These are phyloP conservation scores for Xyrichtys novacula DNA, from an alignment of 2,797 vertebrate genomes.

Conservation along the genomic window DNA sequence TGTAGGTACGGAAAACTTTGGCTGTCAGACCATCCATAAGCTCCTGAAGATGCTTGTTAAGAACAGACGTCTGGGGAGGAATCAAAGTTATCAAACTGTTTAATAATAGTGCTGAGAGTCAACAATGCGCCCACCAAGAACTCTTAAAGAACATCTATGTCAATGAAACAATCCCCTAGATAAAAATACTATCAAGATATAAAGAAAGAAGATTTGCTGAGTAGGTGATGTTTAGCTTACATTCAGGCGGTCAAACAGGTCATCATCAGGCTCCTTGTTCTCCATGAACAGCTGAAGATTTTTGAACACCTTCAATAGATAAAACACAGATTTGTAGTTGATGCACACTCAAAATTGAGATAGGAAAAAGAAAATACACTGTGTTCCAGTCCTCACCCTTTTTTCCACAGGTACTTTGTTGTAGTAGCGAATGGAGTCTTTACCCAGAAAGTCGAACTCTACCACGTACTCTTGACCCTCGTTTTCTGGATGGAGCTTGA, in stretches of 20 bases:
- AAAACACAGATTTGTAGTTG: neutral
- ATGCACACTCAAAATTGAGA: neutral
- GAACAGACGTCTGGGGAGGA: slow-evolving; percentile 90
- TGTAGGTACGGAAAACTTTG: slow-evolving; percentile 98
- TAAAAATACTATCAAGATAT: too few relatives aligned
- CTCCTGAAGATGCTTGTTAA: slow-evolving; percentile 99
- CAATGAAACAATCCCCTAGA: neutral
- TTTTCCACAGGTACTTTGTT: slow-evolving; percentile 99
- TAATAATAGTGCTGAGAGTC: neutral
- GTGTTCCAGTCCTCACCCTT: slow-evolving; percentile 85
- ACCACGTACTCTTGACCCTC: slow-evolving; percentile 97
- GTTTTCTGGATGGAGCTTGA: slow-evolving; percentile 91
- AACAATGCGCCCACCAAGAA: neutral
- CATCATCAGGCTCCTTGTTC: slow-evolving; percentile 98
- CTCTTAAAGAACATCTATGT: neutral
- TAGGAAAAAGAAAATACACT: neutral
- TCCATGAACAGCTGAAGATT: slow-evolving; percentile 99
- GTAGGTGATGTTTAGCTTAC: slow-evolving; percentile 82
- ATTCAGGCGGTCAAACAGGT: slow-evolving; percentile 97
- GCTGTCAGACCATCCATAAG: slow-evolving; percentile 98
- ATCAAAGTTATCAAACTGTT: neutral
- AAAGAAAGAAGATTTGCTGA: too few relatives aligned
- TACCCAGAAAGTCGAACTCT: slow-evolving; percentile 97
- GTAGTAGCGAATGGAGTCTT: slow-evolving; percentile 99
- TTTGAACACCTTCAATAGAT: slow-evolving; percentile 91